Base-by-base conservation (phyloP, 2,113 vertebrate genomes). In the Stigmatopora argus region DNA sequence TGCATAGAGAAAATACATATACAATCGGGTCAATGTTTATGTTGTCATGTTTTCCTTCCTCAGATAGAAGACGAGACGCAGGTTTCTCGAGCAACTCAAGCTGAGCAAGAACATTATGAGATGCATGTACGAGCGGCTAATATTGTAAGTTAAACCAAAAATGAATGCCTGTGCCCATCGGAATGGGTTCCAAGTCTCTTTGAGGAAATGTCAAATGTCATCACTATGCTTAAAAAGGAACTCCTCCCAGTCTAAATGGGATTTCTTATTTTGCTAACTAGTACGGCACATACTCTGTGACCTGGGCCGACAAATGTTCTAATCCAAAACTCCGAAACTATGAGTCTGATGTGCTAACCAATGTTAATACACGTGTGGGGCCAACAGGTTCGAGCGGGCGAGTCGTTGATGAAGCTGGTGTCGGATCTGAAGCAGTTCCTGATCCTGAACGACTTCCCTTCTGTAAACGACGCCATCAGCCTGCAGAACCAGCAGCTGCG, bases 41-140 rank as follows among this genome's bases (percentile, higher is more conserved):
- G 31, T 21, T 41, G 21, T 57, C 6, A 21, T 60, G 19, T 12
- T 61, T 61, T 23, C 12, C 5, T 12, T 10, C n/a, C 26, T 7
- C 81, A 99, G 97, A 93, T 99, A 15, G 97, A 99, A 70, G 97
- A 99, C 0, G 96, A 99, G 90, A 98, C 95, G 0, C 97, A 99
- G 82, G 96, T 99, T 3, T 93, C 95, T 1, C 83, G 96, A 65
- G 91, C 96, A 17, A 96, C 96, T 0, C 97, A 99, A 70, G 94
- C 94, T 3, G 97, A 99, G 56, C 97, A 99, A 69, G 97, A 99
- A 78, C 95, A 98, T 77, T 99, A 98, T 0, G 96, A 99, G 87
- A 99, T 99, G 97, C 94, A 99, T 0, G 96, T 99, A 53, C 90
- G 97, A 88, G 95, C 97, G 2, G 95, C 97, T 61, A 99, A 99